Evolutionary conservation across 2,888 invertebrate genomes (phyloP).

Genomic region (Candidula unifasciata): DNA sequence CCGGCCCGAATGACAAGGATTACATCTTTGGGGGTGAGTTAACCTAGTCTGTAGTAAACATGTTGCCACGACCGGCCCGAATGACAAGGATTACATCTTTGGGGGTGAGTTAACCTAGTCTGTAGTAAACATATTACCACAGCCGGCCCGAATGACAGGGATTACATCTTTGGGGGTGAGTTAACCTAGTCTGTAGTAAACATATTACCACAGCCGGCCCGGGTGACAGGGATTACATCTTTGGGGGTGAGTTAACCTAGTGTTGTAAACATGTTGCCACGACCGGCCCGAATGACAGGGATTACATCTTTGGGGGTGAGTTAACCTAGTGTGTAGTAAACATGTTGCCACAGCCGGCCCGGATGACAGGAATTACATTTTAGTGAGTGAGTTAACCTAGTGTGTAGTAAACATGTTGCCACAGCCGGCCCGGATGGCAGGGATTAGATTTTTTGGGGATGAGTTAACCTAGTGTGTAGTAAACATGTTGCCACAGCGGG

Average conservation of each 20-base stretch:
- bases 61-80: slow-evolving; percentile 1
- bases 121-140: too few species aligned
- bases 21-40: slow-evolving; percentile 44
- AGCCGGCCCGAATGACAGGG: slow-evolving; percentile 40
- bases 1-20: slow-evolving; percentile 38
- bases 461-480: too few species aligned
- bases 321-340: too few species aligned
- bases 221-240: slow-evolving; percentile 38
- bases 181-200: too few species aligned
- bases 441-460: slow-evolving; percentile 43
- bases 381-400: too few species aligned
- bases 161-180: slow-evolving; percentile 43
- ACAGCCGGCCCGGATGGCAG: slow-evolving; percentile 37
- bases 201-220: slow-evolving; percentile 10
- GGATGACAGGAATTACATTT: slow-evolving; percentile 38
- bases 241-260: too few species aligned
- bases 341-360: slow-evolving; percentile 8
- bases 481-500: not conserved
- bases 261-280: not conserved
- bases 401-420: too few species aligned
- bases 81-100: slow-evolving; percentile 41
- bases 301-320: slow-evolving; percentile 43
- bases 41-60: too few species aligned
- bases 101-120: too few species aligned
- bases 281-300: slow-evolving; percentile 38